Conservation (phyloP, 2,797 vertebrate genomes). For the Catamblyrhynchus diadema region DNA sequence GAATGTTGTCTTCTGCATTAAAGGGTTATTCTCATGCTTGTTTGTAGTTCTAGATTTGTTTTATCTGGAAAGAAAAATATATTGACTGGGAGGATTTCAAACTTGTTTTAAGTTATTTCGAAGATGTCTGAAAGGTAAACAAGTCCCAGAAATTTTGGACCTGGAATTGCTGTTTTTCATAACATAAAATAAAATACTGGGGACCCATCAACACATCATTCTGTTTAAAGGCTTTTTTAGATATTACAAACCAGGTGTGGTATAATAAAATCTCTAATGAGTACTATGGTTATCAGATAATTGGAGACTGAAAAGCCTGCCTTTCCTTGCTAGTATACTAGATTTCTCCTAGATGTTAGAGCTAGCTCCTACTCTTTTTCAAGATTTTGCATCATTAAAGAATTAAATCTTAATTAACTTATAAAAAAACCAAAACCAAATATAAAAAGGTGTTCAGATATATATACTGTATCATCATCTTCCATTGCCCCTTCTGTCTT, state of each 20-base stretch:
- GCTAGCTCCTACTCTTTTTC: background rate
- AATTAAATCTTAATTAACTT: background rate
- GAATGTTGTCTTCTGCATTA: background rate
- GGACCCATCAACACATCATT: background rate
- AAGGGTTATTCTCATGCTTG: background rate
- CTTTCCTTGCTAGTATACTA: background rate
- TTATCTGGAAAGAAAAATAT: background rate
- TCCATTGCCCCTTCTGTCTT: background rate
- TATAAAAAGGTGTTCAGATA: background rate
- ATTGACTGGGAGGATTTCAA: background rate
- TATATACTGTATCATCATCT: background rate
- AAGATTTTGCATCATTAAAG: background rate
- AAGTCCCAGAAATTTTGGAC: background rate
- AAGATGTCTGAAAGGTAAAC: background rate
- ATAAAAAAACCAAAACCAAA: background rate
- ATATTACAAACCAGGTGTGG: background rate
- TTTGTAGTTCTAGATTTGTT: background rate
- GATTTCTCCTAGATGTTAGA: background rate
- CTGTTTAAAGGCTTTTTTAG: background rate
- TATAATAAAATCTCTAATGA: background rate
- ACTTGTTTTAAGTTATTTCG: background rate
- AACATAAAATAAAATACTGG: background rate
- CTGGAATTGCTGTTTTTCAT: background rate
- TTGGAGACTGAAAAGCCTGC: background rate
- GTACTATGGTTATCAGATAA: background rate